Evolutionary conservation across 2,797 vertebrate species (phyloP), one percentile per base, ranked within the genome.

Genomic region (Crypturellus tataupa): DNA sequence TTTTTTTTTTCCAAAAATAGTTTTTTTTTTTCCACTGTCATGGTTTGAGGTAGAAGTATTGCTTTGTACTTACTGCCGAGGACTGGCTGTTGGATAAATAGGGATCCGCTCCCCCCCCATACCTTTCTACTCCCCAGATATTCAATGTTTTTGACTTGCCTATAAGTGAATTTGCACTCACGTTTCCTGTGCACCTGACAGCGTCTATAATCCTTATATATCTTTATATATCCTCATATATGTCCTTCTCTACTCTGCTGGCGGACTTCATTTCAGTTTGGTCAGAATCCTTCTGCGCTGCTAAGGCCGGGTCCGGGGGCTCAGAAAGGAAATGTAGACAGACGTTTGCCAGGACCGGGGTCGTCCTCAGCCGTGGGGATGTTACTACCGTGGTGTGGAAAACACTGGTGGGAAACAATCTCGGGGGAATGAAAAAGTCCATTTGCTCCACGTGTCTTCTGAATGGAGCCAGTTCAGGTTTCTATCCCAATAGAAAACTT

Each of bases 121-220:
- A 35, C 79, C 40, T 67, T 29, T 63, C 51, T 55, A 21, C 29
- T 37, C 39, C 44, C 63, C 49, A 55, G 33, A n/a, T 18, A 33
- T 53, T 60, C 55, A 31, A 31, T 31, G 31, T 71, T 87, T 80
- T 31, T 3, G 2, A 29, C 31, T 76, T 79, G 23, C 16, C 59
- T 0, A 0, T 8, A 5, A 17, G 27, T 59, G 14, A 56, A 23
- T 64, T 77, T 87, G 55, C 21, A 68, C 68, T 18, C 1, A 0
- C 59, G 40, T 82, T 86, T 75, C n/a, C n/a, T 56, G 21, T 15
- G 18, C 29, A 12, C 9, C 33, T 16, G 29, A 13, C 49, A 58
- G 56, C 65, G 49, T 25, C 25, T 51, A 25, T 51, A 25, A 51
- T 51, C 49, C 47, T 25, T 51, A 51, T 24, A 51, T 51, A 51